Evolutionary conservation across 2,113 vertebrate species (phyloP).

Genomic region (Nannospalax galili): DNA sequence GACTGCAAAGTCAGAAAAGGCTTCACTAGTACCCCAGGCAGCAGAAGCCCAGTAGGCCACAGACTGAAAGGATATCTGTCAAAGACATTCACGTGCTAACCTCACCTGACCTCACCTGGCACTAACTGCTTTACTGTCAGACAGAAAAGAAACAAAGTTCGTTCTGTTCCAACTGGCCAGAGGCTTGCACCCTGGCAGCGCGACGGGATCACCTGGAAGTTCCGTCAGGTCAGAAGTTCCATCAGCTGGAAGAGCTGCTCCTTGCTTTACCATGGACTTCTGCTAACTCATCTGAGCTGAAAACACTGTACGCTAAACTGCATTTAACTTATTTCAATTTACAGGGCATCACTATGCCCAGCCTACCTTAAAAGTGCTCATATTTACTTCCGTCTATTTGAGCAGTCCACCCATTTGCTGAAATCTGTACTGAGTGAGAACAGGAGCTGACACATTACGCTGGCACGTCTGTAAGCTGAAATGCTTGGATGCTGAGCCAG

Average conservation of each 20-base stretch:
- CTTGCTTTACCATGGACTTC: neutral
- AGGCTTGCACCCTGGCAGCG: neutral
- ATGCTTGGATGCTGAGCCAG: no score
- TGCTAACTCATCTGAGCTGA: neutral
- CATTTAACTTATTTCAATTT: neutral
- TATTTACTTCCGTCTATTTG: neutral
- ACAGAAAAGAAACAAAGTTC: neutral
- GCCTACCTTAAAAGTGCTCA: neutral
- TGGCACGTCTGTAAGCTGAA: no score
- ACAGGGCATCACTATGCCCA: neutral
- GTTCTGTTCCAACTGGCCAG: neutral
- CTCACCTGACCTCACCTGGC: no score
- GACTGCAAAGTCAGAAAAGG: neutral
- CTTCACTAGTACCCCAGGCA: neutral
- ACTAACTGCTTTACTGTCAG: neutral
- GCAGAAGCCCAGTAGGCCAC: neutral
- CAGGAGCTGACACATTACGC: no score
- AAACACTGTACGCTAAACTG: neutral
- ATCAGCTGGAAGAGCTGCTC: neutral
- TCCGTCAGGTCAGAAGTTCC: no score
- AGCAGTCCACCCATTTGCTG: neutral
- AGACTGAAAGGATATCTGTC: neutral
- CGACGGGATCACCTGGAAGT: neutral
- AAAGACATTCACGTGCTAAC: no score
- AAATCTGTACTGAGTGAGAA: no score